Base-by-base conservation (phyloP, 2,888 invertebrate genomes). In the Torymus auratus region DNA sequence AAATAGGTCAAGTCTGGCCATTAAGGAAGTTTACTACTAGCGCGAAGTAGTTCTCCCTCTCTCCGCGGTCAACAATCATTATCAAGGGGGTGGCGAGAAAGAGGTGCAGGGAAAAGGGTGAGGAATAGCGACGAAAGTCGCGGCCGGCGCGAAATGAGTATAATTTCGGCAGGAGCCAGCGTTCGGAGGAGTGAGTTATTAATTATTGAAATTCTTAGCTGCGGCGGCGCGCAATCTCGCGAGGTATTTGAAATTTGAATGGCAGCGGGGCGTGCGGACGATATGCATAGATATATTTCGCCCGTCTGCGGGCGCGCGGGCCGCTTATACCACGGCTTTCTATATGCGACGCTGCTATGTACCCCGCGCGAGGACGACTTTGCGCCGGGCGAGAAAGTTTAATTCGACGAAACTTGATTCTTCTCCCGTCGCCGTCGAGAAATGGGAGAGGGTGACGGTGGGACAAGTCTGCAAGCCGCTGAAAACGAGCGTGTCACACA, bases 341-440 rank as follows among this genome's bases (percentile, higher is more conserved):
- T 74, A 58, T 68, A 77, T 67, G 61, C 68, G 58, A 60, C 77
- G 61, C 78, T 70, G 72, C 62, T 28, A 28, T 41, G 7, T 7
- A 5, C 7, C 41, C 41, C 60, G 65, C 64, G n/a, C n/a, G n/a
- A n/a, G n/a, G 28, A 61, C 62, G 82, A 83, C 82, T 85, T 84
- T 80, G 70, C 52, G 72, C 52, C 71, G 61, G 52, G 53, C 55
- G 77, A 71, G 82, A 84, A 85, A 86, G 85, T 85, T 86, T 86
- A 86, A 85, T 86, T 86, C 83, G 82, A 84, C 72, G 82, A 81
- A 86, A 85, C 84, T 86, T 86, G 68, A 78, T 78, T 82, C 77
- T 75, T 75, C 72, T 12, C 77, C 74, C 79, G 79, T 70, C 73
- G 68, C n/a, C 55, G 53, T 11, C 17, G 71, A 78, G 64, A 77